phyloP scores from a whole-genome alignment of 1,140 invertebrate species.

The Nylanderia fulva region DNA sequence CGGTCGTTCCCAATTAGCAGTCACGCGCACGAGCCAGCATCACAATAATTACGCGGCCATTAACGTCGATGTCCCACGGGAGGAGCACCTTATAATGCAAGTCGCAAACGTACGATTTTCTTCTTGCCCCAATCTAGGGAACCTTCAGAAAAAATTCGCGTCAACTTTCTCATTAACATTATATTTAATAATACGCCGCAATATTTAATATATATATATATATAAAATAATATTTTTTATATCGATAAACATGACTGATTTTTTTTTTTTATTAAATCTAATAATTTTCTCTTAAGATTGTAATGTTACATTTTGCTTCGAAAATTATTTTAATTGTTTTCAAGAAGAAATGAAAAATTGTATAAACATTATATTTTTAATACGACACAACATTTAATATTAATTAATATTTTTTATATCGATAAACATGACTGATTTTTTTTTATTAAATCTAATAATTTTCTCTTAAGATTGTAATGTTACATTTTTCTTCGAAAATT shows the following conservation, averaged over 20 bases:
- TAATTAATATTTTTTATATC: too few relatives aligned
- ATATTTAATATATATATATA: too few relatives aligned
- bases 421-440: not conserved
- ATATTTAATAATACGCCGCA: not conserved
- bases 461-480: too few relatives aligned
- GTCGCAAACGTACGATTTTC: slow-evolving; percentile 39
- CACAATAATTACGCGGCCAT: slow-evolving; percentile 68
- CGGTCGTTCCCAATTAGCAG: slow-evolving; percentile 70
- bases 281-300: not conserved
- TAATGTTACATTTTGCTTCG: not conserved
- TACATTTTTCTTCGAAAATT: too few relatives aligned
- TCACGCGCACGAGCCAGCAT: slow-evolving; percentile 65
- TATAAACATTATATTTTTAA: not conserved
- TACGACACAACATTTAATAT: not conserved
- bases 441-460: too few relatives aligned
- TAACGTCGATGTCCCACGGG: slow-evolving; percentile 51
- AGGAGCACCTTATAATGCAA: not conserved
- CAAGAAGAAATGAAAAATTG: too few relatives aligned
- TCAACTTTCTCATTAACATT: not conserved
- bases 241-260: not conserved
- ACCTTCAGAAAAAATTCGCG: not conserved
- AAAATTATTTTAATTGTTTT: not conserved
- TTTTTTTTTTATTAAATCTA: not conserved
- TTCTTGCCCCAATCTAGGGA: not conserved
- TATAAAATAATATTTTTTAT: too few relatives aligned